Base-by-base conservation (phyloP, 2,888 invertebrate species). In the Morpho helenor region DNA sequence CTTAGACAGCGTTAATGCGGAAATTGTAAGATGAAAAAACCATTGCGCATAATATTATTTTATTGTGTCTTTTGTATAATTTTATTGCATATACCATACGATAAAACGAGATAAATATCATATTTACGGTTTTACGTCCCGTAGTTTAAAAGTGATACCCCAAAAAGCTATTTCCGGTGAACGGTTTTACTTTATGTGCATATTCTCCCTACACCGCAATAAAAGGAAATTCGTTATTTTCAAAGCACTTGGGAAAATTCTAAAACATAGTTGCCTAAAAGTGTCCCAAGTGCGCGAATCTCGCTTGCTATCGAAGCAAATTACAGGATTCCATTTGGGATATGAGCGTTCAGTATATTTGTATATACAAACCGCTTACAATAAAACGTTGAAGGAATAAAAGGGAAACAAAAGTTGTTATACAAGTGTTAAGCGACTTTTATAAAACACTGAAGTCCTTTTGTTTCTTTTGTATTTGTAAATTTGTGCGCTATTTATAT, bases 271-370 rank as follows among this genome's bases (percentile, higher is more conserved):
- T 43, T 43, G 8, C 43, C n/a, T 43, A n/a, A 43, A 43, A n/a
- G n/a, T 43, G 3, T 43, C 43, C 43, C 8, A 43, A 43, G 43
- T n/a, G 43, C 43, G 8, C 43, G 51, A 51, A 51, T 51, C 51
- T 51, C 42, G 42, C 42, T 42, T 51, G 10, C 42, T 43, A 51
- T 51, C 51, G 42, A 42, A 42, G 51, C 42, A 23, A 51, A 51
- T 51, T 42, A 51, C 51, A 42, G 22, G 42, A 51, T 51, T 42
- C 51, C 51, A 51, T 51, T 51, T 43, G 10, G 51, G 51, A 42
- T 42, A 68, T 71, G 69, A 69, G 65, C 64, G 64, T 65, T 64
- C 68, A 68, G 66, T 42, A 43, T 53, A 48, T 51, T 16, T 23
- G 55, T 48, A 22, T 39, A 55, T 50, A 51, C 55, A 52, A 43